Evolutionary conservation across 1,140 invertebrate species (phyloP).

Genomic region (Trachymyrmex septentrionalis): DNA sequence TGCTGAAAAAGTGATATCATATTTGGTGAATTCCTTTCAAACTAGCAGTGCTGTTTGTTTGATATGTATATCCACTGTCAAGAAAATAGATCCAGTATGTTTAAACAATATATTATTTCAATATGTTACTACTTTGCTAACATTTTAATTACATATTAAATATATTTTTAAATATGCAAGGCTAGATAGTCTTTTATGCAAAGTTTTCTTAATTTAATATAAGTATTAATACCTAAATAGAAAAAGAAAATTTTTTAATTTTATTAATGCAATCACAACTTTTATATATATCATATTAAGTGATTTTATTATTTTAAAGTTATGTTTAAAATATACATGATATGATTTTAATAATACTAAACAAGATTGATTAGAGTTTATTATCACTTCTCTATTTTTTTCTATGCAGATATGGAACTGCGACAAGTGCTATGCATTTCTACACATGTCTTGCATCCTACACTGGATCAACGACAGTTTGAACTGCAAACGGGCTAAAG

Average conservation of each 20-base stretch:
- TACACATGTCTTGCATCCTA: constrained; percentile 96
- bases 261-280: background rate
- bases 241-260: background rate
- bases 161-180: constrained; percentile 1
- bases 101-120: constrained; percentile 44
- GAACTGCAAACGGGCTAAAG: constrained; percentile 89
- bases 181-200: background rate
- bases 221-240: background rate
- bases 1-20: constrained; percentile 89
- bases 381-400: background rate
- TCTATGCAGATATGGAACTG: constrained; percentile 94
- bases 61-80: constrained; percentile 96
- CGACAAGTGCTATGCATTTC: constrained; percentile 91
- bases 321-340: too few relatives aligned
- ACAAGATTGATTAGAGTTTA: background rate
- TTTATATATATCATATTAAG: background rate
- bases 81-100: constrained; percentile 91
- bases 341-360: background rate
- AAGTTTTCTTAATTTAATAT: background rate
- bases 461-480: constrained; percentile 97
- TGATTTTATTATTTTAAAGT: background rate
- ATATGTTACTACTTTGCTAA: background rate
- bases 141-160: constrained; percentile 12
- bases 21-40: constrained; percentile 92
- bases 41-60: constrained; percentile 94